Conservation (phyloP, 2,113 vertebrate genomes). For the Pseudolaguvia tuberculata region DNA sequence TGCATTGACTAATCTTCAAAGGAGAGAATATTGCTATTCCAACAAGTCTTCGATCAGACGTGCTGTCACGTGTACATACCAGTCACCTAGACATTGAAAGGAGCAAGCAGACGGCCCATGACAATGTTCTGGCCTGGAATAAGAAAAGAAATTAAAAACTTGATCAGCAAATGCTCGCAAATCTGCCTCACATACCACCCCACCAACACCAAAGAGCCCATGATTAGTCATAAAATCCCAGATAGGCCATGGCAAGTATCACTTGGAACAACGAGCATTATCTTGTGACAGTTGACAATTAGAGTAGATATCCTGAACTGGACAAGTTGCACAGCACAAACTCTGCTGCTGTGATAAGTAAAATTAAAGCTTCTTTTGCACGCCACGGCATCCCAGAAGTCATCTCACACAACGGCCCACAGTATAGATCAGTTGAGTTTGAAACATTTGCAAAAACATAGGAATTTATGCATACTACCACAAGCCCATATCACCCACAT, state of each 20-base stretch:
- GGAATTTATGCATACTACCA: too few relatives aligned
- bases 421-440: too few relatives aligned
- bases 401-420: too few relatives aligned
- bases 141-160: slow-evolving; percentile 13
- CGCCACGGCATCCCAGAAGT: slow-evolving; percentile 36
- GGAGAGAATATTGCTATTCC: slow-evolving; percentile 35
- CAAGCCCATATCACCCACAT: too few relatives aligned
- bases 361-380: slow-evolving; percentile 27
- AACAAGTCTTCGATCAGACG: too few relatives aligned
- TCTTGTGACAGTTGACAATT: slow-evolving; percentile 23
- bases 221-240: too few relatives aligned
- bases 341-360: too few relatives aligned
- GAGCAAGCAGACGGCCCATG: slow-evolving; percentile 12
- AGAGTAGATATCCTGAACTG: too few relatives aligned
- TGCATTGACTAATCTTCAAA: slow-evolving; percentile 32
- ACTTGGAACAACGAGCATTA: slow-evolving; percentile 29
- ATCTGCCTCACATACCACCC: slow-evolving; percentile 14
- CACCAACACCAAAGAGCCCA: too few relatives aligned
- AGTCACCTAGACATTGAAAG: slow-evolving; percentile 13
- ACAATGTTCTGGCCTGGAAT: slow-evolving; percentile 30
- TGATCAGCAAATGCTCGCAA: slow-evolving; percentile 2
- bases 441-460: too few relatives aligned
- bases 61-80: slow-evolving; percentile 20
- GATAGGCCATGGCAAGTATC: too few relatives aligned
- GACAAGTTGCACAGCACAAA: too few relatives aligned